Percentiles rank a stretch among this genome's conserved stretches.
phyloP scores from a whole-genome alignment of 2,797 vertebrate genomes.

The Esox lucius region DNA sequence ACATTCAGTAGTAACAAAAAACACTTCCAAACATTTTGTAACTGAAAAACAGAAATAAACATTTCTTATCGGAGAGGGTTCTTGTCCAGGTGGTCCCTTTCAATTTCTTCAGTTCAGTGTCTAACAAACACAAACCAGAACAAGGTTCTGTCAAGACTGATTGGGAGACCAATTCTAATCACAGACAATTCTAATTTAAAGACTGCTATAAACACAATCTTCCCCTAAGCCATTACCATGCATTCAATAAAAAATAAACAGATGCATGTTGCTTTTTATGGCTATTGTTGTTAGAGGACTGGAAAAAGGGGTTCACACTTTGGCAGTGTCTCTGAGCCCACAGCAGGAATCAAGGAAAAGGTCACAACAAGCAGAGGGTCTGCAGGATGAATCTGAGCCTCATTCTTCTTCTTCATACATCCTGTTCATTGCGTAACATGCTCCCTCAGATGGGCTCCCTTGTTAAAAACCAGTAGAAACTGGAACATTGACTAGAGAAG shows the following conservation, averaged over 20 bases:
- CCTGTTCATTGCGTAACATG: slow-evolving; percentile 34
- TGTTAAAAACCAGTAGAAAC: slow-evolving; percentile 36
- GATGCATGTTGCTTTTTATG: background rate
- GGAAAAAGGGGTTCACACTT: background rate
- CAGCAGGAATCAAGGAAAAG: background rate
- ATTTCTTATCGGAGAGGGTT: background rate
- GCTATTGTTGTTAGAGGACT: background rate
- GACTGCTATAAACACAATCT: background rate
- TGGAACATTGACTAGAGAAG: slow-evolving; percentile 25
- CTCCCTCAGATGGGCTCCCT: slow-evolving; percentile 22
- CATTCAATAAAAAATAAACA: background rate
- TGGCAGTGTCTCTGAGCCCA: background rate
- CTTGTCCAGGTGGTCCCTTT: background rate
- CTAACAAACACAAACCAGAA: background rate
- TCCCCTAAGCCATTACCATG: background rate
- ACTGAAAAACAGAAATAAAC: background rate
- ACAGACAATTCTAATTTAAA: background rate
- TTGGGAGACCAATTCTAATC: background rate
- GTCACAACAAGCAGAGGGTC: background rate
- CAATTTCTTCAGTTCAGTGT: background rate
- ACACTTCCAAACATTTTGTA: background rate
- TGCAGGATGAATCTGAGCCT: slow-evolving; percentile 1
- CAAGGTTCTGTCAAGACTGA: background rate
- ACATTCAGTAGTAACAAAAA: background rate
- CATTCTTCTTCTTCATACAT: slow-evolving; percentile 14